These are phyloP conservation scores for Agrochola macilenta DNA, from an alignment of 2,888 invertebrate species.

Conservation along the genomic window DNA sequence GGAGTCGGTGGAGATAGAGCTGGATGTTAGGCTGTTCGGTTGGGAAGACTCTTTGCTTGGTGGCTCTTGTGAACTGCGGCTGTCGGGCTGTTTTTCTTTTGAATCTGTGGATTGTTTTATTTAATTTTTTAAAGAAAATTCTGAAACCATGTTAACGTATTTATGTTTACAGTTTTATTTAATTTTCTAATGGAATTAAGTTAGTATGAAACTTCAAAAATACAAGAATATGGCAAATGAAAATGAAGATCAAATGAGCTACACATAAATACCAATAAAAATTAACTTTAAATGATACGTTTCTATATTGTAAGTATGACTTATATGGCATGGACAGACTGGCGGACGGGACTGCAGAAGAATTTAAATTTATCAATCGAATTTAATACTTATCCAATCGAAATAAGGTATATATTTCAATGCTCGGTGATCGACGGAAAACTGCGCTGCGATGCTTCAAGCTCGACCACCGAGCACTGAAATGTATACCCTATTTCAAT, in stretches of 20 bases:
- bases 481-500: too few species aligned
- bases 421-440: too few species aligned
- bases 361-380: too few species aligned
- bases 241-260: not conserved
- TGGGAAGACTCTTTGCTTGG: conserved; percentile 85
- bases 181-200: not conserved
- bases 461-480: too few species aligned
- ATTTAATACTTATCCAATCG: too few species aligned
- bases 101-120: conserved; percentile 71
- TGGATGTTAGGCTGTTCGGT: conserved; percentile 85
- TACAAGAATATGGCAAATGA: not conserved
- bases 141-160: not conserved
- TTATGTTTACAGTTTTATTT: not conserved
- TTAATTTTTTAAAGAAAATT: not conserved
- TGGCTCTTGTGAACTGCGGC: conserved; percentile 83
- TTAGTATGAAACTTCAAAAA: not conserved
- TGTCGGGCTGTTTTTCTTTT: conserved; percentile 82
- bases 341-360: too few species aligned
- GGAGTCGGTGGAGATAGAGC: conserved; percentile 85
- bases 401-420: too few species aligned
- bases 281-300: not conserved
- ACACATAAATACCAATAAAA: not conserved
- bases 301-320: too few species aligned
- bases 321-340: too few species aligned
- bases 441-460: too few species aligned